These are phyloP conservation scores for Hylyphantes graminicola DNA, from an alignment of 1,140 invertebrate genomes.

Conservation along the genomic window DNA sequence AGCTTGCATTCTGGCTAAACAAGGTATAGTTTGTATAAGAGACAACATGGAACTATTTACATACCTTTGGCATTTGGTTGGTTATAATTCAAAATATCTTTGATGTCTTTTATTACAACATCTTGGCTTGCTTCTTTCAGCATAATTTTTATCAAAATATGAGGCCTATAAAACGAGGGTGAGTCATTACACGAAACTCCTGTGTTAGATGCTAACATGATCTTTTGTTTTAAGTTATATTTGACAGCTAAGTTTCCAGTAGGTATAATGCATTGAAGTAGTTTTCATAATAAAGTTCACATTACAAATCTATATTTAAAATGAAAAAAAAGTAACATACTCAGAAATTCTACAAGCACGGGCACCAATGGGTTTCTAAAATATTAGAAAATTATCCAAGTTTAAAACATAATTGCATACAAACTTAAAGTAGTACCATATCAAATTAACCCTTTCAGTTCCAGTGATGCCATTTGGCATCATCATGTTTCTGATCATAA, in stretches of 20 bases:
- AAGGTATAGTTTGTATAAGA: background rate
- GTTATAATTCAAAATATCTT: slow-evolving; percentile 69
- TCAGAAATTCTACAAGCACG: slow-evolving; percentile 67
- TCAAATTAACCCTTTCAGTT: no score
- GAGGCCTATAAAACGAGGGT: slow-evolving; percentile 14
- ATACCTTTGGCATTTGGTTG: slow-evolving; percentile 69
- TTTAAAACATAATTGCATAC: no score
- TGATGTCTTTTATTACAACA: slow-evolving; percentile 65
- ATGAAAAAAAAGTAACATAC: slow-evolving; percentile 62
- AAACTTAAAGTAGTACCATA: no score
- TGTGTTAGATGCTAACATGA: no score
- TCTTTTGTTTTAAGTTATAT: no score
- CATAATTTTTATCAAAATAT: slow-evolving; percentile 62
- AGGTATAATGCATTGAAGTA: no score
- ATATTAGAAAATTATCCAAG: slow-evolving; percentile 15
- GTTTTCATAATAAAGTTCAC: background rate
- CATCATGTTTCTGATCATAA: no score
- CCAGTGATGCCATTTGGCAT: no score
- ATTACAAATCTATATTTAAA: background rate
- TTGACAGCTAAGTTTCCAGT: no score
- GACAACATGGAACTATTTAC: background rate
- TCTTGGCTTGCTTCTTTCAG: slow-evolving; percentile 63
- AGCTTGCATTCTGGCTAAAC: no score
- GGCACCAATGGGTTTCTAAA: slow-evolving; percentile 71
- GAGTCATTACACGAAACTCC: no score